Evolutionary conservation across 2,888 invertebrate species (phyloP).

Genomic region (Acleris laterana): DNA sequence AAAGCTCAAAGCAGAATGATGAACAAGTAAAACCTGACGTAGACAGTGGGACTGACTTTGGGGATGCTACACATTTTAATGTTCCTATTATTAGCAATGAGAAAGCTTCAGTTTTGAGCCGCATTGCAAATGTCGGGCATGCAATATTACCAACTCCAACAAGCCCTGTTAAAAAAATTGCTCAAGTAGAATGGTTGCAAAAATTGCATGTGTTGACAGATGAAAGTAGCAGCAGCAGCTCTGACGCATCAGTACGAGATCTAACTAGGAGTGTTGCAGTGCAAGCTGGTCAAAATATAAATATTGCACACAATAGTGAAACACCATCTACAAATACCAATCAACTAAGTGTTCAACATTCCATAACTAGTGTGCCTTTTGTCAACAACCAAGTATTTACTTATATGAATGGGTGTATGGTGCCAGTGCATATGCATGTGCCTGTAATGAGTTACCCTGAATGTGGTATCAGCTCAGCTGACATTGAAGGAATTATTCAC

Average conservation of each 20-base stretch:
- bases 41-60: conserved; percentile 5
- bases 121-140: conserved; percentile 77
- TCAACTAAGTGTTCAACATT: conserved; percentile 1
- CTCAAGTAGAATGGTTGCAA: conserved; percentile 31
- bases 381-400: conserved; percentile 32
- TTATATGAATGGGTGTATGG: conserved; percentile 50
- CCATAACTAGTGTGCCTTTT: conserved; percentile 14
- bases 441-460: conserved; percentile 15
- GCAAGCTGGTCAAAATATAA: conserved; percentile 8
- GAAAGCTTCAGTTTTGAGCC: conserved; percentile 49
- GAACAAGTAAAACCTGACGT: not conserved
- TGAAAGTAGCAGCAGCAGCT: conserved; percentile 52
- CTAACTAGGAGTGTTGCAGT: conserved; percentile 12
- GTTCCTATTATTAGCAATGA: conserved; percentile 1
- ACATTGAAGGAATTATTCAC: conserved; percentile 18
- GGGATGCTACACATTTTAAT: not conserved
- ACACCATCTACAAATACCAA: not conserved
- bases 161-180: conserved; percentile 15
- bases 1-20: conserved; percentile 27
- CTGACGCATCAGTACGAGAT: not conserved
- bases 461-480: conserved; percentile 7
- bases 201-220: conserved; percentile 71
- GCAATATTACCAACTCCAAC: conserved; percentile 64
- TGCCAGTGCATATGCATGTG: conserved; percentile 48
- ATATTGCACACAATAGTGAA: not conserved